Conservation (phyloP, 2,888 invertebrate species). For the Ischnus inquisitorius region DNA sequence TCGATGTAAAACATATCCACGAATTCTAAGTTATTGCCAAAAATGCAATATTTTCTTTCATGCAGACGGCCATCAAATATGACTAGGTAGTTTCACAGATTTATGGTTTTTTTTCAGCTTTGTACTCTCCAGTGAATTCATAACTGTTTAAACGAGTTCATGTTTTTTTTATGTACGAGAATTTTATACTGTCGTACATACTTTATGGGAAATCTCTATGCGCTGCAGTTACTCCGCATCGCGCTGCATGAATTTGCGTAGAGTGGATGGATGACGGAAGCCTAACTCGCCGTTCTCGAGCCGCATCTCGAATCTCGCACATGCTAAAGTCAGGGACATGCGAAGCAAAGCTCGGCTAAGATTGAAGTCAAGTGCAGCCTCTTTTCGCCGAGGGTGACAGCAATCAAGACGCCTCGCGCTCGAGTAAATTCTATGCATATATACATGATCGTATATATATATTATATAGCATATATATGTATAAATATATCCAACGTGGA, state of each 20-base stretch:
- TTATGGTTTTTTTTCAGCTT: too few relatives aligned
- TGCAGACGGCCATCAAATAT: too few relatives aligned
- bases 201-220: background rate
- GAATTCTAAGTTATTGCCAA: too few relatives aligned
- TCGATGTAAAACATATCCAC: too few relatives aligned
- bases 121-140: too few relatives aligned
- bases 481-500: background rate
- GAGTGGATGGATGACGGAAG: slow-evolving; percentile 8
- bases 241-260: background rate
- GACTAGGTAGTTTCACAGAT: too few relatives aligned
- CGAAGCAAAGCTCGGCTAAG: background rate
- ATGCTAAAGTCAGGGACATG: slow-evolving; percentile 11
- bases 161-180: too few relatives aligned
- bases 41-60: too few relatives aligned
- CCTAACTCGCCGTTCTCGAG: background rate
- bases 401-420: slow-evolving; percentile 13
- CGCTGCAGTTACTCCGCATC: background rate
- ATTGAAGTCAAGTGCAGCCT: slow-evolving; percentile 14
- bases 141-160: too few relatives aligned
- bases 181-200: background rate
- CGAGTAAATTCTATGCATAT: slow-evolving; percentile 18
- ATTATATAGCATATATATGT: background rate
- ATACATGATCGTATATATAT: background rate
- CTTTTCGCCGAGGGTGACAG: slow-evolving; percentile 4
- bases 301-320: background rate